Evolutionary conservation across 2,113 vertebrate species (phyloP), one percentile per base, ranked within the genome.

Genomic region (Laticauda colubrina): DNA sequence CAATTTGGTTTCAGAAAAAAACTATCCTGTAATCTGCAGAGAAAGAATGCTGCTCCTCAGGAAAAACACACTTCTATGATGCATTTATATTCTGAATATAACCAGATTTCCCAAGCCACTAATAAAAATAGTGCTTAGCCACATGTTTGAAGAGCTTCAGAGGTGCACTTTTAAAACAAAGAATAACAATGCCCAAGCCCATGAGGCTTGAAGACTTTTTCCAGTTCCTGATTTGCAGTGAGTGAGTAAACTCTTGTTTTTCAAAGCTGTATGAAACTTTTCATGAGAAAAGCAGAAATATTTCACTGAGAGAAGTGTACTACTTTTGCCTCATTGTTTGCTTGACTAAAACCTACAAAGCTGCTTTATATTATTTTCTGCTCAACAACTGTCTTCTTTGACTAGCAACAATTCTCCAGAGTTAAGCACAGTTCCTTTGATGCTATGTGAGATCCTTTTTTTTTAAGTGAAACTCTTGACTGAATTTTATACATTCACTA

Each of bases 221-320:
- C 61, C 0, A 0, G 14, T 4, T 11, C 43, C 61, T 53, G 20
- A 24, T 64, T 0, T 53, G 85, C 7, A 11, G 3, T 7, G 23
- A 85, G 45, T 45, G 0, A 0, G 0, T 61, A 90, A 9, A 59
- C 6, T 11, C 4, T 56, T 29, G 18, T 57, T 1, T 14, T 87
- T 39, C 64, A 89, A 56, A 87, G 4, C 20, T 61, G 15, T 20
- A 85, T n/a, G 29, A 21, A 21, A 56, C 18, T 86, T 48, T 53
- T 43, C 10, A 5, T 0, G 6, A 53, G 54, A 56, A 56, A 39
- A 6, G 34, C 88, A 61, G 54, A 75, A 1, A 11, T 5, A 3
- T 24, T 34, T n/a, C 81, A 9, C 53, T 91, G 51, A 45, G 54
- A 69, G 39, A 5, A 34, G 14, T 20, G 2, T 59, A n/a, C 5